These are phyloP conservation scores for Drosophila bocki DNA, from an alignment of 1,140 invertebrate species.

Conservation along the genomic window DNA sequence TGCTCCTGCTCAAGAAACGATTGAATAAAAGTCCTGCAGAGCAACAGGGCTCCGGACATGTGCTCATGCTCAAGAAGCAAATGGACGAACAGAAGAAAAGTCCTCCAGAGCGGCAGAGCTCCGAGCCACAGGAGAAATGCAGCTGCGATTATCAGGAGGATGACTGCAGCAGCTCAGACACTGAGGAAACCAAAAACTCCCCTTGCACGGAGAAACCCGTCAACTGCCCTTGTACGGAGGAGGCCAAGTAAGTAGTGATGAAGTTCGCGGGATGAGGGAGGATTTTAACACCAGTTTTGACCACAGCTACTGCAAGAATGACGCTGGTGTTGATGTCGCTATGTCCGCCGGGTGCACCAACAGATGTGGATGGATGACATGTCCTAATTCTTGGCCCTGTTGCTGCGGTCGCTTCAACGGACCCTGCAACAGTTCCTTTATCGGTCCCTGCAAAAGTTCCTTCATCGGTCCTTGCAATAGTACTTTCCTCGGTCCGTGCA, in stretches of 20 bases:
- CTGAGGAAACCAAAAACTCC: too few relatives aligned
- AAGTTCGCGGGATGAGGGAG: neutral
- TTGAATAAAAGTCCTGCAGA: neutral
- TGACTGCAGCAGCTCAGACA: neutral
- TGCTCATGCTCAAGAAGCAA: neutral
- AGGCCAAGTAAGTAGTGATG: neutral
- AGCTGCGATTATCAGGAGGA: neutral
- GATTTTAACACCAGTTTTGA: neutral
- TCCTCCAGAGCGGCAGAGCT: neutral
- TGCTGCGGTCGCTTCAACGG: conserved; percentile 3
- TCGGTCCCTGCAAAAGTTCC: neutral
- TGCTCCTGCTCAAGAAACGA: neutral
- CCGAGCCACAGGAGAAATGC: neutral
- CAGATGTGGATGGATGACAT: conserved; percentile 4
- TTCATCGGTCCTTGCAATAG: conserved; percentile 33
- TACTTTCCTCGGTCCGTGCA: neutral
- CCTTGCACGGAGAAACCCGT: neutral
- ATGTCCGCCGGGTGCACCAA: neutral
- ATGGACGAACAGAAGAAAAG: neutral
- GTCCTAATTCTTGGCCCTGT: conserved; percentile 15
- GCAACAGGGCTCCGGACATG: neutral
- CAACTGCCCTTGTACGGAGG: neutral
- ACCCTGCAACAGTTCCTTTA: conserved; percentile 38
- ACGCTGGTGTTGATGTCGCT: neutral
- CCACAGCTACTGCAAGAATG: neutral